Conservation (phyloP, 2,888 invertebrate species). For the Alloplasta piceator region DNA sequence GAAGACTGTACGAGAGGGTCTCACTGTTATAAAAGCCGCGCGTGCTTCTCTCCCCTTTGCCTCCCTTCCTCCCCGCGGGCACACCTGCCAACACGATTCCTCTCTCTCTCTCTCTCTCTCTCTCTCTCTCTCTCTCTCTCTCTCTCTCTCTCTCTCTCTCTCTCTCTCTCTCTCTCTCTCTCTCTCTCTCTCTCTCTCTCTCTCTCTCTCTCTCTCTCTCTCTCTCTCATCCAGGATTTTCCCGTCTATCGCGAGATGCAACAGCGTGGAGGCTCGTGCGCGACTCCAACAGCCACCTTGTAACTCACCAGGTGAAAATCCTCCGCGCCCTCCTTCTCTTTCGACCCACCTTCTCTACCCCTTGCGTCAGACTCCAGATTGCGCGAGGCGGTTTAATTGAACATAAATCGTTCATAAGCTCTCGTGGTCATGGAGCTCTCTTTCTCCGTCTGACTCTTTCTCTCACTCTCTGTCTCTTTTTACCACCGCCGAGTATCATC, state of each 20-base stretch:
- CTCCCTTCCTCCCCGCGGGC: constrained; percentile 62
- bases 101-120: constrained; percentile 26
- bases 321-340: constrained; percentile 17
- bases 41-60: constrained; percentile 55
- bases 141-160: constrained; percentile 7
- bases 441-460: constrained; percentile 35
- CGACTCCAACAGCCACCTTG: constrained; percentile 66
- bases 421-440: constrained; percentile 65
- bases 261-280: constrained; percentile 59
- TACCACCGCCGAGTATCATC: constrained; percentile 35
- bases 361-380: constrained; percentile 72
- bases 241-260: constrained; percentile 8
- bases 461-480: constrained; percentile 49
- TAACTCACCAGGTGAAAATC: constrained; percentile 70
- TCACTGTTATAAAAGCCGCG: constrained; percentile 42
- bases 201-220: constrained; percentile 17
- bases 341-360: constrained; percentile 31
- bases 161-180: no score
- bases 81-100: constrained; percentile 69
- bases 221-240: constrained; percentile 13
- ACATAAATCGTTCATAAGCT: constrained; percentile 76
- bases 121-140: constrained; percentile 3
- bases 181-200: constrained; percentile 24
- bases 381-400: constrained; percentile 76
- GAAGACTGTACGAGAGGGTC: constrained; percentile 41